Percentiles rank a stretch among this genome's conserved stretches.
These are phyloP conservation scores for Ephestia elutella DNA, from an alignment of 1,140 invertebrate genomes.

Conservation along the genomic window DNA sequence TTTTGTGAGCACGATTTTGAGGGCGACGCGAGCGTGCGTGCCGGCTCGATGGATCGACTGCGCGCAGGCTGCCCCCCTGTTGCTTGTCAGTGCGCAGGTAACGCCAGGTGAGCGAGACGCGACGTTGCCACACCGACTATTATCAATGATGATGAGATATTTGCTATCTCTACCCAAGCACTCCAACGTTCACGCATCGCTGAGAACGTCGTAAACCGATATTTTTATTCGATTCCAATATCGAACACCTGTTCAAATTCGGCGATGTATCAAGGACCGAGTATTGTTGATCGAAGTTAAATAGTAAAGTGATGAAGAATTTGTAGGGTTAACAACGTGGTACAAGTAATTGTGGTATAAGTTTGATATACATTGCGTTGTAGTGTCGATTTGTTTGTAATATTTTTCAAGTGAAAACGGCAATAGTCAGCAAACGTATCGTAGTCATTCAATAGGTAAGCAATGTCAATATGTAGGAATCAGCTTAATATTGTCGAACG, in stretches of 20 bases:
- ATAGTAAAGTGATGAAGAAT: conserved; percentile 6
- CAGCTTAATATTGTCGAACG: background rate
- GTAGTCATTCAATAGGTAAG: background rate
- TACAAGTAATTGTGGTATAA: background rate
- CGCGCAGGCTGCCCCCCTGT: conserved; percentile 54
- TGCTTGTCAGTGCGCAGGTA: conserved; percentile 67
- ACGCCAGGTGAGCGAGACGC: conserved; percentile 58
- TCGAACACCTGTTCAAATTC: background rate
- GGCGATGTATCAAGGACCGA: conserved; percentile 14
- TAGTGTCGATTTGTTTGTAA: background rate
- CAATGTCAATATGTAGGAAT: background rate
- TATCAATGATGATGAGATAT: conserved; percentile 71
- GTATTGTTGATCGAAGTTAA: conserved; percentile 12
- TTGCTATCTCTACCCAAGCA: conserved; percentile 40
- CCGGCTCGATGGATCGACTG: conserved; percentile 54
- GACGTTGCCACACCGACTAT: conserved; percentile 69
- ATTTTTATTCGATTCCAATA: conserved; percentile 1
- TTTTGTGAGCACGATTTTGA: conserved; percentile 23
- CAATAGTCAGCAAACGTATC: background rate
- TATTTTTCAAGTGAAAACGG: background rate
- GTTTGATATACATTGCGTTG: background rate
- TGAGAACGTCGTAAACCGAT: conserved; percentile 12
- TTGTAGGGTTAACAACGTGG: background rate
- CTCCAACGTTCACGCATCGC: conserved; percentile 41
- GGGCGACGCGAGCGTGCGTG: conserved; percentile 44